Conservation (phyloP, 2,888 invertebrate genomes). For the Epirrita christyi region DNA sequence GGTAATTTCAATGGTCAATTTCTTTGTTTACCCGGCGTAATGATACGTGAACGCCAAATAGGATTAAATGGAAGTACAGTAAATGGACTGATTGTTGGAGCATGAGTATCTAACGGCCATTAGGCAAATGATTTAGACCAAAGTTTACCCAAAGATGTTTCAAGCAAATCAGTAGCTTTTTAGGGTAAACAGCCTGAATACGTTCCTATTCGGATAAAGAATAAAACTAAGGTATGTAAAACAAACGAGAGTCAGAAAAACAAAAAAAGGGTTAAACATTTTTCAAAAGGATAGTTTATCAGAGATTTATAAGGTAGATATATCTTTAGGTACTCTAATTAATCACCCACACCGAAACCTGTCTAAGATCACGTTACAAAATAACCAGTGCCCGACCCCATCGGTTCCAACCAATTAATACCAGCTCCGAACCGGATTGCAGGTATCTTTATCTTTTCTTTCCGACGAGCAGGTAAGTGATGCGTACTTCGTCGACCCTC, state of each 20-base stretch:
- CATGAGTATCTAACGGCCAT: slow-evolving; percentile 27
- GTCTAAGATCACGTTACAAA: slow-evolving; percentile 47
- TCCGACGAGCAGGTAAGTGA: slow-evolving; percentile 69
- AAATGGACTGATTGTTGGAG: slow-evolving; percentile 47
- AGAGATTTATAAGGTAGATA: no score
- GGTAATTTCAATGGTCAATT: slow-evolving; percentile 48
- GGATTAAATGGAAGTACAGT: slow-evolving; percentile 49
- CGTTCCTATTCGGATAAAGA: no score
- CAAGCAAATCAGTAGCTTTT: slow-evolving; percentile 26
- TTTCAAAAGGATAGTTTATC: slow-evolving; percentile 5
- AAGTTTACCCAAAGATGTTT: slow-evolving; percentile 42
- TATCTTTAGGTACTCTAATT: slow-evolving; percentile 6
- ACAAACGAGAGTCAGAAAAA: not conserved
- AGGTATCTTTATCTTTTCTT: slow-evolving; percentile 59
- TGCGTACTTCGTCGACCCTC: slow-evolving; percentile 53
- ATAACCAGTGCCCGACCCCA: slow-evolving; percentile 50
- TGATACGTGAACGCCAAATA: slow-evolving; percentile 61
- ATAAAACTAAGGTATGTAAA: no score
- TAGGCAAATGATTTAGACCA: slow-evolving; percentile 26
- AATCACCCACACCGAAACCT: slow-evolving; percentile 27
- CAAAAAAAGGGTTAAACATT: slow-evolving; percentile 4
- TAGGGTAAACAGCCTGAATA: not conserved
- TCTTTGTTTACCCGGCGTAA: slow-evolving; percentile 58
- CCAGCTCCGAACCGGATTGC: slow-evolving; percentile 62
- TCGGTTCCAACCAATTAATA: slow-evolving; percentile 70